These are phyloP conservation scores for Cistogaster globosa DNA, from an alignment of 2,888 invertebrate genomes.

Conservation along the genomic window DNA sequence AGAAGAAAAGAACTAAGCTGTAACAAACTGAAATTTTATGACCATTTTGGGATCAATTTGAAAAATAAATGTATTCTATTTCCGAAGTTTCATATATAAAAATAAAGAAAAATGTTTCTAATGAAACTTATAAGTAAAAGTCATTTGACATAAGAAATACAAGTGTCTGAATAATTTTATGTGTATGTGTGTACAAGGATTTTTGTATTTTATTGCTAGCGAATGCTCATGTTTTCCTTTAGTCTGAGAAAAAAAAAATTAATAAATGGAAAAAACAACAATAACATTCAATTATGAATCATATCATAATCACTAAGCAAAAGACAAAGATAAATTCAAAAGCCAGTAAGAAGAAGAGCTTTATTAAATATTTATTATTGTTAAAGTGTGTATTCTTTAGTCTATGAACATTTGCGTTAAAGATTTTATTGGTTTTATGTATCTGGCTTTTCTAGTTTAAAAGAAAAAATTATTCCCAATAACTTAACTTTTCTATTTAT, in stretches of 20 bases:
- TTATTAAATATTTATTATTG: too few relatives aligned
- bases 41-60: conserved; percentile 70
- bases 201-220: background rate
- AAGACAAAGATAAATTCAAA: background rate
- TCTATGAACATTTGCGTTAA: too few relatives aligned
- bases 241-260: background rate
- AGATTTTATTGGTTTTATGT: too few relatives aligned
- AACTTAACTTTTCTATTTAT: too few relatives aligned
- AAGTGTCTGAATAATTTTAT: background rate
- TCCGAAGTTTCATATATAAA: conserved; percentile 9
- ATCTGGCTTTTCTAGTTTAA: too few relatives aligned
- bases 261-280: background rate
- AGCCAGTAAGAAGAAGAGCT: too few relatives aligned
- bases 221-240: background rate
- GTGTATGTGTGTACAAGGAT: background rate
- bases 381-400: too few relatives aligned
- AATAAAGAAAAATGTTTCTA: background rate
- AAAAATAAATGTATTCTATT: conserved; percentile 61
- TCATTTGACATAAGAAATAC: conserved; percentile 10
- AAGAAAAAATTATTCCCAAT: background rate
- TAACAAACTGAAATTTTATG: conserved; percentile 65
- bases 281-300: conserved; percentile 22
- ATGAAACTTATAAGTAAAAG: conserved; percentile 12
- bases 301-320: conserved; percentile 18
- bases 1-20: conserved; percentile 31